These are phyloP conservation scores for Cheilosia scutellata DNA, from an alignment of 2,888 invertebrate species.

Conservation along the genomic window DNA sequence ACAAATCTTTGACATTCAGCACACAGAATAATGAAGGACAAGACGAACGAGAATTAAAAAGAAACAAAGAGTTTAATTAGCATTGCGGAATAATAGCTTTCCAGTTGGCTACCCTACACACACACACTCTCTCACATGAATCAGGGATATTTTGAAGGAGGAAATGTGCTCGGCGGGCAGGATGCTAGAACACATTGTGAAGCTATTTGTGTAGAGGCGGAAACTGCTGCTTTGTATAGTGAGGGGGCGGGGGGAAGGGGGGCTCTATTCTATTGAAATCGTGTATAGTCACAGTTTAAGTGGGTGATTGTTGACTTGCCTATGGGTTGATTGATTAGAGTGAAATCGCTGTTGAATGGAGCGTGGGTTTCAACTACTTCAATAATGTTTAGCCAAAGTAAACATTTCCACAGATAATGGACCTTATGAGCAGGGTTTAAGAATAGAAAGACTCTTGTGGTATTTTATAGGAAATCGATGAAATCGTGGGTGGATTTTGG, in stretches of 20 bases:
- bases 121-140: conserved; percentile 1
- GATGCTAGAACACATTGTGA: conserved; percentile 14
- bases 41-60: conserved; percentile 21
- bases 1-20: conserved; percentile 55
- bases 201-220: conserved; percentile 1
- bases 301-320: conserved; percentile 31
- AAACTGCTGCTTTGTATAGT: neutral
- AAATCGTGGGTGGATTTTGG: conserved; percentile 3
- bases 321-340: conserved; percentile 15
- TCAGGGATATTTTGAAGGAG: neutral
- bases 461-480: neutral
- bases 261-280: conserved; percentile 15
- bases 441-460: neutral
- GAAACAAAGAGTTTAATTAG: conserved; percentile 56
- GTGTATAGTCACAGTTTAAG: conserved; percentile 1
- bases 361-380: conserved; percentile 23
- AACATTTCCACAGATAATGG: conserved; percentile 7
- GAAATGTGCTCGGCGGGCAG: neutral
- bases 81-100: conserved; percentile 30
- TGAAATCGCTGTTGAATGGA: conserved; percentile 32
- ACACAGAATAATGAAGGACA: neutral
- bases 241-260: neutral
- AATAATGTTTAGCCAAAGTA: conserved; percentile 14
- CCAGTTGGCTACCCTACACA: conserved; percentile 14
- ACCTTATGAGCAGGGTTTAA: neutral